These are phyloP conservation scores for Microchirus variegatus DNA, from an alignment of 2,797 vertebrate species.

Conservation along the genomic window DNA sequence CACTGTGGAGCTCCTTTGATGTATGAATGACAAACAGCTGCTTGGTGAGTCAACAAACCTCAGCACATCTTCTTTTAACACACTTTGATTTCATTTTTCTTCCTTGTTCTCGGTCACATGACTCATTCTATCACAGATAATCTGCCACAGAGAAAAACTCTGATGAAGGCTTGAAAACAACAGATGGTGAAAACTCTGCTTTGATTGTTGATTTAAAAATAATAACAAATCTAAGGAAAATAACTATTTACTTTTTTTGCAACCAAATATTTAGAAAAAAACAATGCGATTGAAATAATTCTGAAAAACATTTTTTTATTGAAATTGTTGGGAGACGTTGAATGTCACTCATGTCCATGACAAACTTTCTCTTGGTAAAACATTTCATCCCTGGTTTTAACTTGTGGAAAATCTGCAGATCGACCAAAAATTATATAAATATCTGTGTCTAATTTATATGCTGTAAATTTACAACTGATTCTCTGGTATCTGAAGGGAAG, in stretches of 20 bases:
- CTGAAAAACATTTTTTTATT: no score
- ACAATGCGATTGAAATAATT: no score
- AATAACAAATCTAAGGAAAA: no score
- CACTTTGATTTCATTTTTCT: constrained; percentile 63
- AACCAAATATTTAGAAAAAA: no score
- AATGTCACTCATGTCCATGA: no score
- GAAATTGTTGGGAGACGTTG: no score
- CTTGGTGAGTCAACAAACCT: constrained; percentile 63
- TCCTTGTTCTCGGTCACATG: constrained; percentile 50
- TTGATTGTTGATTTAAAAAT: no score
- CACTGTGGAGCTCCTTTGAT: constrained; percentile 53
- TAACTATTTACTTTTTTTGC: no score
- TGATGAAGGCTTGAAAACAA: constrained; percentile 23
- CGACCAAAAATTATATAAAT: no score
- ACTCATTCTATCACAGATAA: constrained; percentile 50
- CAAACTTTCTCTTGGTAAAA: no score
- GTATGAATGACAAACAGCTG: constrained; percentile 63
- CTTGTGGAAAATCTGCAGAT: no score
- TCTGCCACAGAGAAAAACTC: constrained; percentile 36
- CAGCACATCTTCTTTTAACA: constrained; percentile 35
- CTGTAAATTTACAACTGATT: constrained; percentile 5
- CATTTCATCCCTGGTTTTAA: no score
- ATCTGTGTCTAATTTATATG: neutral
- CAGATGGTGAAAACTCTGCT: constrained; percentile 15
- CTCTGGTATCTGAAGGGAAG: constrained; percentile 30